Base-by-base conservation (phyloP, 2,113 vertebrate species). In the Polypterus senegalus region DNA sequence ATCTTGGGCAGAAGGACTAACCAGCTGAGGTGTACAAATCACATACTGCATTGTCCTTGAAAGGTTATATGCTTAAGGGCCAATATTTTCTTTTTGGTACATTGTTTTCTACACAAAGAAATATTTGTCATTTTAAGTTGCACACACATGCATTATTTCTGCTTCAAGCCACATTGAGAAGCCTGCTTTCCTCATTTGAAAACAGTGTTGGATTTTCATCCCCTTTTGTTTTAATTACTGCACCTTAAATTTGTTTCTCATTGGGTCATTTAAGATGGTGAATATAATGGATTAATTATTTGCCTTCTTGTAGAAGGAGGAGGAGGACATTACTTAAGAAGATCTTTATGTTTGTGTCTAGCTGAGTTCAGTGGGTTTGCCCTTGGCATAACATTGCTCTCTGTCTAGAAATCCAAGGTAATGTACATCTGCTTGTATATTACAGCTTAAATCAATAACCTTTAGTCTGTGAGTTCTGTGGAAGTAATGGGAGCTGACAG, bases 371-470 rank as follows among this genome's bases (percentile, higher is more conserved):
- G 72, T 76, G 75, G 72, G 69, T 74, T 74, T 74, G 79, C 78
- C 80, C 78, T 82, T 83, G 77, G 43, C 61, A 62, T 80, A 85
- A 80, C 81, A 79, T 79, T 81, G 78, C 75, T 80, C 71, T 76
- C 69, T 76, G 72, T 72, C 65, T 59, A 58, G 61, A 68, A 65
- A 70, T 72, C 65, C 68, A 70, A 71, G 69, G 79, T 75, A 76
- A 79, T 76, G 9, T 55, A 80, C 76, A 80, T 82, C 79, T 82
- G 80, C 79, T 83, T 83, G 80, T 76, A 79, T 76, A 83, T 84
- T 78, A 79, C 65, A 59, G 66, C 64, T 60, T 65, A 66, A 79
- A 84, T 84, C 80, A 78, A 83, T 85, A 80, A 75, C 64, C 70
- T 73, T 78, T 72, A 68, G 68, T 74, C 65, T 70, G 67, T 58